Evolutionary conservation across 1,140 invertebrate species (phyloP), one percentile per base, ranked within the genome.

Genomic region (Wiebesia pumilae): DNA sequence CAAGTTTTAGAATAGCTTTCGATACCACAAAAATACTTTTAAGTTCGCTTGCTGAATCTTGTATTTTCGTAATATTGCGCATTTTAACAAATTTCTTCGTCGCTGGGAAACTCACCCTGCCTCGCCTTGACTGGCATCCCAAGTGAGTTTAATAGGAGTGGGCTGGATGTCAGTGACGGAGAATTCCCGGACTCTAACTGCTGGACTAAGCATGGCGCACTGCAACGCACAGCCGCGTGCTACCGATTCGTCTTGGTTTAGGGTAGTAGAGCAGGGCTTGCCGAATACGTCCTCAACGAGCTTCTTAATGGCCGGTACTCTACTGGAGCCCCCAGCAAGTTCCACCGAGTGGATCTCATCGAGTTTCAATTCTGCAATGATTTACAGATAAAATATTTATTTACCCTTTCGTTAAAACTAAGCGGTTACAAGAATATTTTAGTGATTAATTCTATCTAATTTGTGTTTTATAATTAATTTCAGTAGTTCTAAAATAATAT

Each of bases 161-260:
- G 97, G 97, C 91, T 99, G 98, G 88, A 98, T 96, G 93, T 99
- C 99, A 16, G 97, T 97, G 6, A 99, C 96, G 79, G 95, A 96
- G 92, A 99, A 99, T 85, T 99, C 99, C 86, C 98, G 95, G 58
- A 99, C 98, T 92, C 98, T 96, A 89, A 99, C 98, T 33, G 98
- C 98, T 51, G 99, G 99, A 87, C 97, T 99, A 84, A 99, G 94
- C 95, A 99, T 99, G 16, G 99, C 99, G 94, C 97, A 99, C 92
- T 99, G 98, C 54, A 99, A 94, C 47, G 99, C 98, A 94, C 98
- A 99, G 0, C 99, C 99, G 82, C 99, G 95, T 14, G 98, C 95
- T 16, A 99, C 98, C 43, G 99, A 97, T 94, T 99, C 99, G 93
- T 99, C 99, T 92, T 99, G 97, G 94, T 99, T 99, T 43, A 99